phyloP scores from a whole-genome alignment of 2,888 invertebrate genomes.

The Cephus spinipes region DNA sequence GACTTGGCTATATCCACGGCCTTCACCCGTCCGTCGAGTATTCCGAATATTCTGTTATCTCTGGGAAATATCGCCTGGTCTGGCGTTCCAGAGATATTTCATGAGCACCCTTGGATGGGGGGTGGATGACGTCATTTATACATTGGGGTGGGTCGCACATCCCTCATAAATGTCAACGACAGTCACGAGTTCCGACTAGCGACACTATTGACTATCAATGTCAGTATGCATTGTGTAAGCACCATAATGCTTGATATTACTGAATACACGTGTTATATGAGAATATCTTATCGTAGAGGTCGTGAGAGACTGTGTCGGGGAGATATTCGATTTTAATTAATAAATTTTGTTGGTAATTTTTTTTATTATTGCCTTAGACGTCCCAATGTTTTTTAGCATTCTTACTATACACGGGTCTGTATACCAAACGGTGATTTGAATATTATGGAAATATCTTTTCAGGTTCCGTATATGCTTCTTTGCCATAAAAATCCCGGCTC shows the following conservation, averaged over 20 bases:
- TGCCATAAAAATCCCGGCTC: background rate
- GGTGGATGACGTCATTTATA: background rate
- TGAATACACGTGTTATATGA: no score
- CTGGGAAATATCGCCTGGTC: constrained; percentile 3
- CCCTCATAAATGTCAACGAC: constrained; percentile 66
- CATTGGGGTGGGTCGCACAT: constrained; percentile 50
- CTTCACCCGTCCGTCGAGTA: background rate
- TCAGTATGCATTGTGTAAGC: constrained; percentile 11
- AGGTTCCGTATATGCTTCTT: background rate
- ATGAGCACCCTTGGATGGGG: background rate
- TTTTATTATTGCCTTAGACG: background rate
- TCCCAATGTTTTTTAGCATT: no score
- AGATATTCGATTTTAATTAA: background rate
- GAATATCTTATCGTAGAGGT: no score
- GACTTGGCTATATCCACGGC: constrained; percentile 18
- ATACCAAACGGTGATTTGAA: background rate
- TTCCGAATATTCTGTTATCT: constrained; percentile 26
- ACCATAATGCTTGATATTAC: background rate
- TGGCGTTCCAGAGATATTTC: constrained; percentile 21
- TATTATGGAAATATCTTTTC: background rate
- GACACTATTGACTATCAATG: constrained; percentile 34
- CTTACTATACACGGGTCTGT: no score
- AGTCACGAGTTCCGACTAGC: constrained; percentile 34
- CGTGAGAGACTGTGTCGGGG: background rate
- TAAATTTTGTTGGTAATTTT: background rate